Evolutionary conservation across 2,797 vertebrate species (phyloP).

Genomic region (Masticophis lateralis): DNA sequence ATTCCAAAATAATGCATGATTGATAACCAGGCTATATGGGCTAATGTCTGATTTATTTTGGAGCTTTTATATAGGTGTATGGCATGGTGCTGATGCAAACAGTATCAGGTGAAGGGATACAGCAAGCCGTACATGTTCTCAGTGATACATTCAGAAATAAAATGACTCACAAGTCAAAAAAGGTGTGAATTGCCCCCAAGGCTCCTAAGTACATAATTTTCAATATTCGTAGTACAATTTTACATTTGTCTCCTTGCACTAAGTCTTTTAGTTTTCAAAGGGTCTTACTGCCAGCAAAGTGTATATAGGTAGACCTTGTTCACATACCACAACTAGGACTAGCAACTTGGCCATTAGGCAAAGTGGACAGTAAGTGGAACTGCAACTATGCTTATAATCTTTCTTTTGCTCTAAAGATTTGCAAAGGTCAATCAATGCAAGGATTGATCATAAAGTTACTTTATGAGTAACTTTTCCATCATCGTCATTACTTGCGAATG

Average conservation of each 20-base stretch:
- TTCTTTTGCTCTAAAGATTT: neutral
- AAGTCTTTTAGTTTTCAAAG: neutral
- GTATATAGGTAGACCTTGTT: neutral
- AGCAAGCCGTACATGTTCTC: neutral
- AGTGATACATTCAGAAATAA: neutral
- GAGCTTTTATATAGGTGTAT: constrained; percentile 26
- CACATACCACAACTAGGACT: neutral
- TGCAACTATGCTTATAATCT: neutral
- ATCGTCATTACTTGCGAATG: neutral
- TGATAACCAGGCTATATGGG: neutral
- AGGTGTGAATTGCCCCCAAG: neutral
- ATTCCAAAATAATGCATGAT: neutral
- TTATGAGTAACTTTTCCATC: neutral
- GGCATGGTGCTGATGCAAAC: neutral
- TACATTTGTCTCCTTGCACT: neutral
- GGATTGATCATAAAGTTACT: neutral
- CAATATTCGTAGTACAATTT: neutral
- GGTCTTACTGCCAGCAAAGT: neutral
- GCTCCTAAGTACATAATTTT: neutral
- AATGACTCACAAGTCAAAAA: neutral
- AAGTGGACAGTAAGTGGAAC: neutral
- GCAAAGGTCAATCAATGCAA: neutral
- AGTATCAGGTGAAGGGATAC: constrained; percentile 12
- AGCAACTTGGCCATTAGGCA: neutral
- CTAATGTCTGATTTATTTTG: constrained; percentile 51